These are phyloP conservation scores for Antheraea mylitta DNA, from an alignment of 1,140 invertebrate species.

Conservation along the genomic window DNA sequence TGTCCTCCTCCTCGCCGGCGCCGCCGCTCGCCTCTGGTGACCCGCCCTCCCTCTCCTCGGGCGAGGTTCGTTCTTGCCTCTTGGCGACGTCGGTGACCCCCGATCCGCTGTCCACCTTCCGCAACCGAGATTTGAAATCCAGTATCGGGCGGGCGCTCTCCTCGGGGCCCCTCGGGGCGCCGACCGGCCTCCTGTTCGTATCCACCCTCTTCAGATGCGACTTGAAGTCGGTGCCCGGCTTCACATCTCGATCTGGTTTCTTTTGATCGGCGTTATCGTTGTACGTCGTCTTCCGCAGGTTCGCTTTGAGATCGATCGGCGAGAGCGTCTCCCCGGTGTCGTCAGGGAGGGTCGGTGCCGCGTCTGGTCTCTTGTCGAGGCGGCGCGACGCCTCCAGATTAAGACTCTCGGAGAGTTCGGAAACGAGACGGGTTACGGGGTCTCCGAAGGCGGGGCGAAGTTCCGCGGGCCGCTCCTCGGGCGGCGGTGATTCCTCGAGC, in stretches of 20 bases:
- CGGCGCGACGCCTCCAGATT: constrained; percentile 75
- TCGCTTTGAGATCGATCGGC: constrained; percentile 78
- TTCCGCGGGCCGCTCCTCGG: constrained; percentile 45
- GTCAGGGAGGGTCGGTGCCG: constrained; percentile 28
- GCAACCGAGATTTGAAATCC: constrained; percentile 90
- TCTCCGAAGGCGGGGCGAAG: constrained; percentile 76
- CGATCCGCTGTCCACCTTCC: constrained; percentile 86
- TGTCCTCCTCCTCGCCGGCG: constrained; percentile 87
- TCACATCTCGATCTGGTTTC: constrained; percentile 50
- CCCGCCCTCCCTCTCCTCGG: constrained; percentile 66
- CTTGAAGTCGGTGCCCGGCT: constrained; percentile 76
- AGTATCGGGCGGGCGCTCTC: constrained; percentile 83
- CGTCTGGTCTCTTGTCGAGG: constrained; percentile 40
- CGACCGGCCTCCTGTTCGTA: constrained; percentile 74
- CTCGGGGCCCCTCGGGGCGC: constrained; percentile 76
- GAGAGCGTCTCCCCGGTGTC: constrained; percentile 53
- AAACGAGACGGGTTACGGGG: constrained; percentile 89
- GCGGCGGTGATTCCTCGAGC: constrained; percentile 72
- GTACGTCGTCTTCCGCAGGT: constrained; percentile 70
- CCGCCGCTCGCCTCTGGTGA: constrained; percentile 77
- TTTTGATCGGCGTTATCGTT: constrained; percentile 44
- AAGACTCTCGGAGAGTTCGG: constrained; percentile 84
- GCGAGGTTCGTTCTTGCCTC: constrained; percentile 66
- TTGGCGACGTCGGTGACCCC: constrained; percentile 65
- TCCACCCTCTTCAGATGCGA: constrained; percentile 85